A percentile compares a stretch with the other conserved stretches of the same genome.
These are phyloP conservation scores for Frieseomelitta varia DNA, from an alignment of 1,140 invertebrate genomes.

Conservation along the genomic window DNA sequence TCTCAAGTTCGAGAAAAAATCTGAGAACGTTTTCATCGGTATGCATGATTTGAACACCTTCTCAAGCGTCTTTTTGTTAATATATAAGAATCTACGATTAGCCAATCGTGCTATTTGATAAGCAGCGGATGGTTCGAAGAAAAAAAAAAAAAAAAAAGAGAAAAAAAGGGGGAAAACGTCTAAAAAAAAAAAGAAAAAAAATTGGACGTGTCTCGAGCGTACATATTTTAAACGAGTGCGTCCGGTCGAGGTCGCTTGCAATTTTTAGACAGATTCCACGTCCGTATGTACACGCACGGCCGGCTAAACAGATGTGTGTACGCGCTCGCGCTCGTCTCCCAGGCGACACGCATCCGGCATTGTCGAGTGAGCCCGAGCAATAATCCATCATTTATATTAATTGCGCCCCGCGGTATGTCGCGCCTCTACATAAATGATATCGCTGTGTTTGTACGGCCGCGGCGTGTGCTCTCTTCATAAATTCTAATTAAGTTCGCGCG, in stretches of 20 bases:
- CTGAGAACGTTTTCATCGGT: too few species aligned
- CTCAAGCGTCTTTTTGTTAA: too few species aligned
- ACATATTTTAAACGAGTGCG: constrained; percentile 25
- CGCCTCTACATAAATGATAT: constrained; percentile 74
- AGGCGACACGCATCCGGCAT: constrained; percentile 63
- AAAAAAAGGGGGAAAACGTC: background rate
- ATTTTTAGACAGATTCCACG: constrained; percentile 41
- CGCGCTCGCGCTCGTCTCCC: constrained; percentile 8
- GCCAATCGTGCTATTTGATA: too few species aligned
- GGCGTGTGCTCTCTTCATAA: constrained; percentile 73
- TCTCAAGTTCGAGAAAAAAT: too few species aligned
- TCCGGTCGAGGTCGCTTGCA: background rate
- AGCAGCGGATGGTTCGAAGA: too few species aligned
- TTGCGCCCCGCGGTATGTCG: constrained; percentile 73
- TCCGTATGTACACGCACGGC: background rate
- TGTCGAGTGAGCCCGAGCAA: constrained; percentile 59
- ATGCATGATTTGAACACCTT: too few species aligned
- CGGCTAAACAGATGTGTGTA: constrained; percentile 33
- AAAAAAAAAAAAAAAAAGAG: too few species aligned
- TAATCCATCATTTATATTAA: constrained; percentile 81
- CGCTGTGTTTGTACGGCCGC: constrained; percentile 70
- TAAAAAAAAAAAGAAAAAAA: constrained; percentile 39
- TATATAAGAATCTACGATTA: too few species aligned
- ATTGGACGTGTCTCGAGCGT: background rate
- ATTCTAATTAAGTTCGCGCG: constrained; percentile 78